A percentile compares a stretch with the other conserved stretches of the same genome.
These are phyloP conservation scores for Sebastes taczanowskii DNA, from an alignment of 2,797 vertebrate species.

Conservation along the genomic window DNA sequence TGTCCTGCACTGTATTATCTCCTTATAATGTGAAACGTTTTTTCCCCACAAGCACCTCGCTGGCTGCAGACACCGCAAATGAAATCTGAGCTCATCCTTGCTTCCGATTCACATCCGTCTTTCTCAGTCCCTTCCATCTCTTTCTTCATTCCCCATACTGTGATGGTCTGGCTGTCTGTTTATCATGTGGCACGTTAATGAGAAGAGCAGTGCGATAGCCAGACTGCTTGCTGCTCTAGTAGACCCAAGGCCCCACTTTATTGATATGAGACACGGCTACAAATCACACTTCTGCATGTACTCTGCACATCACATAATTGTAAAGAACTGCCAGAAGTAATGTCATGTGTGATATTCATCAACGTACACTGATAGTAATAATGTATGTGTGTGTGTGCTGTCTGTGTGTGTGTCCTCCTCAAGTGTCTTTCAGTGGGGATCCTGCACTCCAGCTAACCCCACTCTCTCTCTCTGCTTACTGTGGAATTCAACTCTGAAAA, in stretches of 20 bases:
- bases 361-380: constrained; percentile 10
- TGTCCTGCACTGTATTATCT: neutral
- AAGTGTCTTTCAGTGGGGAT: constrained; percentile 65
- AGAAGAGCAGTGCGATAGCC: constrained; percentile 84
- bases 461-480: constrained; percentile 63
- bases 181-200: constrained; percentile 79
- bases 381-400: constrained; percentile 1
- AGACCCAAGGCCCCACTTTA: constrained; percentile 74
- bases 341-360: constrained; percentile 49
- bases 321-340: constrained; percentile 39
- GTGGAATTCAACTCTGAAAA: constrained; percentile 72
- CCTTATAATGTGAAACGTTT: neutral
- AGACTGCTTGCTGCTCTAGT: constrained; percentile 85
- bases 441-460: constrained; percentile 77
- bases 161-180: constrained; percentile 62
- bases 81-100: constrained; percentile 13
- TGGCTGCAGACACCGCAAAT: neutral
- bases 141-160: constrained; percentile 1
- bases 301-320: constrained; percentile 34
- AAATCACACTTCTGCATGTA: constrained; percentile 45
- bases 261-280: constrained; percentile 70
- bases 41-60: neutral
- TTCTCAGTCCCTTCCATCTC: constrained; percentile 9
- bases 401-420: constrained; percentile 22
- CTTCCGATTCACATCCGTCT: constrained; percentile 13